Percentiles rank a stretch among this genome's conserved stretches.
Evolutionary conservation across 2,888 invertebrate genomes (phyloP).

Genomic region (Dicyrtoma fusca): DNA sequence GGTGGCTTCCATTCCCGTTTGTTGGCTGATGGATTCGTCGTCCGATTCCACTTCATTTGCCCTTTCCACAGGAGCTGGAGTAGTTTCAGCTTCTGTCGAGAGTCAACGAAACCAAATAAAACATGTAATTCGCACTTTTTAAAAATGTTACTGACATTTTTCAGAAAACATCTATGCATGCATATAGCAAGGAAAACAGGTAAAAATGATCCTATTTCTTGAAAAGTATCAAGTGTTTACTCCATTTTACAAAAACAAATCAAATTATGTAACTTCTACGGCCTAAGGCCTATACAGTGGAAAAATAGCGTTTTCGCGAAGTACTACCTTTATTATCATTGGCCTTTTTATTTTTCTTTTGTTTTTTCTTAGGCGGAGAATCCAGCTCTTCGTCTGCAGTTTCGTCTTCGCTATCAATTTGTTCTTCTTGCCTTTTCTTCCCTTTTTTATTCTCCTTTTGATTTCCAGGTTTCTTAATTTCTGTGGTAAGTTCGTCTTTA

Average conservation of each 20-base stretch:
- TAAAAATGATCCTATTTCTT: too few species aligned
- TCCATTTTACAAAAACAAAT: too few species aligned
- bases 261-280: too few species aligned
- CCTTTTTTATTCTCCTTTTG: conserved; percentile 24
- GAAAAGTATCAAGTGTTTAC: too few species aligned
- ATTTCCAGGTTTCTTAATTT: neutral
- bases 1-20: conserved; percentile 18
- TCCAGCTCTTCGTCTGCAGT: conserved; percentile 40
- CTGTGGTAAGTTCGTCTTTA: neutral
- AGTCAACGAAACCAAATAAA: too few species aligned
- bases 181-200: too few species aligned
- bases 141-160: too few species aligned
- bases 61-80: conserved; percentile 11
- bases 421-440: neutral
- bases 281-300: too few species aligned
- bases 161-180: too few species aligned
- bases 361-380: neutral
- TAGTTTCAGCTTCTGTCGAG: neutral
- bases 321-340: neutral
- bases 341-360: conserved; percentile 6
- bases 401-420: conserved; percentile 36
- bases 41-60: conserved; percentile 21
- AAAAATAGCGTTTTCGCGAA: too few species aligned
- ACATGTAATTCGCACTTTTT: too few species aligned
- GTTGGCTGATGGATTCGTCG: conserved; percentile 1